Conservation (phyloP, 2,797 vertebrate species). For the Cuculus canorus region DNA sequence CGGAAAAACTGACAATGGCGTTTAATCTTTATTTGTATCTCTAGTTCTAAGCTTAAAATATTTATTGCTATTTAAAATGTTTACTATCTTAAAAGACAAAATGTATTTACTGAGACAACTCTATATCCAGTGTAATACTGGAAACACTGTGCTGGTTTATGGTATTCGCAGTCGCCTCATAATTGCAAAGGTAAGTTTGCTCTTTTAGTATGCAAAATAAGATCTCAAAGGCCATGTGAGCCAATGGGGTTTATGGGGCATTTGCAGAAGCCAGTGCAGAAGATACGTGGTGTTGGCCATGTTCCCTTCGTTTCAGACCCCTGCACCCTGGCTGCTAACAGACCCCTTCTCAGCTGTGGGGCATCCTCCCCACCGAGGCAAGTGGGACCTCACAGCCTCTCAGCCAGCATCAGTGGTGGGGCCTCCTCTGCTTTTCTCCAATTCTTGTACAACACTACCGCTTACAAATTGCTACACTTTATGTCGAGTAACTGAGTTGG, state of each 20-base stretch:
- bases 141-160: rapidly evolving
- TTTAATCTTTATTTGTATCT: neutral
- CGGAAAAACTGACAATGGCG: neutral
- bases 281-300: rapidly evolving
- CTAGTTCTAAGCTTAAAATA: neutral
- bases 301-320: too few species aligned
- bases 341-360: neutral
- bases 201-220: rapidly evolving
- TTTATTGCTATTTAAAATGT: neutral
- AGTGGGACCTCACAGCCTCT: neutral
- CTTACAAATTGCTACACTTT: neutral
- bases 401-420: rapidly evolving
- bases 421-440: rapidly evolving
- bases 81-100: neutral
- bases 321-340: neutral
- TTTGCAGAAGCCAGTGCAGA: neutral
- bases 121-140: rapidly evolving
- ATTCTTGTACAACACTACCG: rapidly evolving
- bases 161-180: rapidly evolving
- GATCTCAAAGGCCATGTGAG: rapidly evolving
- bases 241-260: rapidly evolving
- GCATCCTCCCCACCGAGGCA: neutral
- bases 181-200: neutral
- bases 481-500: neutral
- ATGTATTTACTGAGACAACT: neutral